These are phyloP conservation scores for Silurus asotus DNA, from an alignment of 2,113 vertebrate genomes.

Conservation along the genomic window DNA sequence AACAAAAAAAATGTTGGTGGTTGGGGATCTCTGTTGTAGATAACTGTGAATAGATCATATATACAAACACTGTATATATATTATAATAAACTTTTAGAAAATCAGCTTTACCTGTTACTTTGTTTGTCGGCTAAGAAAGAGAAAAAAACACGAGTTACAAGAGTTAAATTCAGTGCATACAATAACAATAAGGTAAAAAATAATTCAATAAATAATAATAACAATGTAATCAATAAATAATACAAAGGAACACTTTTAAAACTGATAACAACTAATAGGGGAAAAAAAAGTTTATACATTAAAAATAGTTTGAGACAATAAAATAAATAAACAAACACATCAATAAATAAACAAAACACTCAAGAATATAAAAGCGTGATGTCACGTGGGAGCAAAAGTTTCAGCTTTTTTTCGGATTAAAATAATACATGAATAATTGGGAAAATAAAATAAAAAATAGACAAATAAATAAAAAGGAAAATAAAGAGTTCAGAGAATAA, in stretches of 20 bases:
- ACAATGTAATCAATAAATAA: background rate
- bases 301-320: background rate
- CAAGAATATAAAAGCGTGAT: background rate
- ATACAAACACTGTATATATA: background rate
- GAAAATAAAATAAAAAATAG: no score
- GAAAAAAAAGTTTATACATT: background rate
- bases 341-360: background rate
- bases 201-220: background rate
- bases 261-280: background rate
- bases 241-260: background rate
- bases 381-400: background rate
- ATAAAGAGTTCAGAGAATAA: background rate
- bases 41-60: background rate
- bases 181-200: background rate
- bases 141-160: background rate
- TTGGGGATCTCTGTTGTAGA: background rate
- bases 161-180: background rate
- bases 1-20: no score
- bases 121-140: conserved; percentile 12
- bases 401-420: no score
- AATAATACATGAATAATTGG: no score
- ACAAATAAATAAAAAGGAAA: background rate
- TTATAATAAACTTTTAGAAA: background rate
- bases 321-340: background rate
- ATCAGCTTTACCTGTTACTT: conserved; percentile 4